Evolutionary conservation across 2,888 invertebrate genomes (phyloP), one percentile per base, ranked within the genome.

Genomic region (Aphidoletes aphidimyza): DNA sequence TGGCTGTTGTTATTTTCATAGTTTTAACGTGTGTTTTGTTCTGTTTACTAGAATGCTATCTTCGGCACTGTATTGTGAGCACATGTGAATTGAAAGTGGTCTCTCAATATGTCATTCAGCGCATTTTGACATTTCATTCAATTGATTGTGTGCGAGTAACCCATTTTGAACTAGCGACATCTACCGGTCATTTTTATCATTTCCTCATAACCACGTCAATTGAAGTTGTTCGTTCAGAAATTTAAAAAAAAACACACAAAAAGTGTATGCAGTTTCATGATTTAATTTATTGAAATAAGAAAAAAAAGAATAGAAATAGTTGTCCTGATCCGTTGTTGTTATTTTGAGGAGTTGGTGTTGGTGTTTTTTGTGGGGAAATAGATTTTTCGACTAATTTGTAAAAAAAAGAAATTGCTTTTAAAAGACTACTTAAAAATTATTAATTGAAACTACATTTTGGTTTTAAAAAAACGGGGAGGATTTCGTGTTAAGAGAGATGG

Each of bases 1-100:
- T 90, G 0, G 89, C 88, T 26, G 90, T 89, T 19, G 89, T 88
- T 88, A 90, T 89, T 88, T 89, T 90, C 90, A 90, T 90, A n/a
- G n/a, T 81, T 81, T n/a, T n/a, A n/a, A n/a, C 8, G 19, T 81
- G 5, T 11, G 9, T 14, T 22, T 36, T 5, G 1, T 54, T 54
- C 22, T 54, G 54, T 54, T 54, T 54, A 54, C 54, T 17, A 30
- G 34, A 6, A 6, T 34, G 5, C n/a, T n/a, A n/a, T n/a, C n/a
- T n/a, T n/a, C 47, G 22, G 30, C 69, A 14, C 0, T 69, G 69
- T 69, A 11, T 69, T 69, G 30, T 69, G 69, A 69, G 69, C 69
- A 69, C 69, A 69, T 69, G n/a, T n/a, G 69, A 30, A 69, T 9
- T 34, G 17, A 69, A 69, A 30, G 3, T 30, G 17, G 11, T 30